Evolutionary conservation across 2,797 vertebrate species (phyloP).

Genomic region (Mareca strepera): DNA sequence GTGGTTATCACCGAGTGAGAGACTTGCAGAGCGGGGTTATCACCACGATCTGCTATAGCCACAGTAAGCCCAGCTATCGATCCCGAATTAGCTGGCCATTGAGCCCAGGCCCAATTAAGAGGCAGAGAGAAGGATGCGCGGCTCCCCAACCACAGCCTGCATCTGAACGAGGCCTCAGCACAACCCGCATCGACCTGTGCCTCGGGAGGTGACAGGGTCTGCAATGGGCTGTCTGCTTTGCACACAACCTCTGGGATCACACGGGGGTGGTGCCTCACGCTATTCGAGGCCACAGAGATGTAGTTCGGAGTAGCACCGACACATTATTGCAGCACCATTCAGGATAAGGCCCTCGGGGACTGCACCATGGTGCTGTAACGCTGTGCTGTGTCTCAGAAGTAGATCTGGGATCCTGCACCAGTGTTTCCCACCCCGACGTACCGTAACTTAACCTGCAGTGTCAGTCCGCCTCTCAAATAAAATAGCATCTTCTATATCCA

Average conservation of each 20-base stretch:
- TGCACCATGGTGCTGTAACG: background rate
- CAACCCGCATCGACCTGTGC: background rate
- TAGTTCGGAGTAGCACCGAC: background rate
- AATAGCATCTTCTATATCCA: background rate
- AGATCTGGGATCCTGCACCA: background rate
- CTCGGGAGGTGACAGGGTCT: background rate
- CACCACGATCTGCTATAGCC: background rate
- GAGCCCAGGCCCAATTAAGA: constrained; percentile 17
- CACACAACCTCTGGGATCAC: background rate
- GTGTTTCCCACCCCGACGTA: background rate
- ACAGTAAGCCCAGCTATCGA: background rate
- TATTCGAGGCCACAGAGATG: background rate
- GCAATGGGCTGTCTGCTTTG: background rate
- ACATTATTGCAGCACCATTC: background rate
- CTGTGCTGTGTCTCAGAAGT: accelerated
- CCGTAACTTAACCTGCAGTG: background rate
- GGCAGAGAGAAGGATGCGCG: background rate
- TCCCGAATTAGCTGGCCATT: background rate
- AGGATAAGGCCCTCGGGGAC: background rate
- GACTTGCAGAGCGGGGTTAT: background rate
- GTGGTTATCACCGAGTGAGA: background rate
- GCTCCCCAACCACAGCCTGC: background rate
- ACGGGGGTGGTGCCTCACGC: background rate
- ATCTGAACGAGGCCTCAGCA: background rate
- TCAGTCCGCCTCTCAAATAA: background rate